A percentile compares a stretch with the other conserved stretches of the same genome.
Evolutionary conservation across 2,113 vertebrate species (phyloP).

Genomic region (Phainopepla nitens): DNA sequence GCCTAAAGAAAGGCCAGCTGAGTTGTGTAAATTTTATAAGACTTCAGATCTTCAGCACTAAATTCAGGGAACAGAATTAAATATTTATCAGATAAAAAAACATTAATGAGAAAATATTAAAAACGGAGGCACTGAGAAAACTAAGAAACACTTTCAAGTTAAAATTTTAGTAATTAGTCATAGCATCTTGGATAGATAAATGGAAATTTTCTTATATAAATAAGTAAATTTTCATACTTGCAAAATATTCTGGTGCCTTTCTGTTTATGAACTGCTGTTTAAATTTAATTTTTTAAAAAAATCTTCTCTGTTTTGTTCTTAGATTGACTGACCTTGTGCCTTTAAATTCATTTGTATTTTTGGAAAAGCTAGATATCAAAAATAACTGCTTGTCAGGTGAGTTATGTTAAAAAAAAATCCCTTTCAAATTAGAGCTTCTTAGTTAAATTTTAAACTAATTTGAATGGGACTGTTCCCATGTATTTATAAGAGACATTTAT

Average conservation of each 20-base stretch:
- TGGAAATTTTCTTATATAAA: neutral
- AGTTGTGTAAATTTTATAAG: neutral
- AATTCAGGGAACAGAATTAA: neutral
- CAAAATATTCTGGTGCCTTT: neutral
- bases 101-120: neutral
- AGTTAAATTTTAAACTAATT: neutral
- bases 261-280: neutral
- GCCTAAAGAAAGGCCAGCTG: neutral
- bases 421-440: neutral
- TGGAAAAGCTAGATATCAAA: constrained; percentile 82
- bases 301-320: constrained; percentile 30
- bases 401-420: neutral
- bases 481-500: neutral
- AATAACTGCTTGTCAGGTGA: constrained; percentile 92
- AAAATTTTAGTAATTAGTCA: neutral
- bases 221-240: neutral
- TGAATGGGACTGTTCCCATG: neutral
- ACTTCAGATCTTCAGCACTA: neutral
- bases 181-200: constrained; percentile 16
- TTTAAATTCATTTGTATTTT: constrained; percentile 80
- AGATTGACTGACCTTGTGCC: constrained; percentile 83
- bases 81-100: neutral
- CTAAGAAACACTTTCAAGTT: neutral
- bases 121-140: neutral
- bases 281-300: neutral